These are phyloP conservation scores for Cataglyphis altisquamis DNA, from an alignment of 2,888 invertebrate species.

Conservation along the genomic window DNA sequence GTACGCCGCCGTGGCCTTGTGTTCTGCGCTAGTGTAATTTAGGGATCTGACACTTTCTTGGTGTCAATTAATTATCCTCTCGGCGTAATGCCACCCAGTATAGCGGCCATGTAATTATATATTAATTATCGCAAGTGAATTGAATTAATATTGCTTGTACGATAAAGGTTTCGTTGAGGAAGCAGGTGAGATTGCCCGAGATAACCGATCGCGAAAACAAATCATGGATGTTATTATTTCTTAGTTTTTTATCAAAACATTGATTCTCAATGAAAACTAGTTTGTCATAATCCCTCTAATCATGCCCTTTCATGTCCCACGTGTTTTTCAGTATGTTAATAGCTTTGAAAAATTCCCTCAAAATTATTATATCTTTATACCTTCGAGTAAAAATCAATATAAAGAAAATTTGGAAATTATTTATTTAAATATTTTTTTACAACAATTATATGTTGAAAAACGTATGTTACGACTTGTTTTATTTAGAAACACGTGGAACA, in stretches of 20 bases:
- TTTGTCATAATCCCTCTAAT: neutral
- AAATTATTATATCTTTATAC: no score
- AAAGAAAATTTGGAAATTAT: no score
- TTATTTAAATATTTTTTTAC: no score
- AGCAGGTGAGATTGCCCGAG: constrained; percentile 56
- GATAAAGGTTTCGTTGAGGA: constrained; percentile 35
- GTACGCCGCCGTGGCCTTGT: constrained; percentile 58
- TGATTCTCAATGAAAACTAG: constrained; percentile 1
- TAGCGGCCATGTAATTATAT: constrained; percentile 71
- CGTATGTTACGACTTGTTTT: no score
- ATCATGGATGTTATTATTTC: constrained; percentile 18
- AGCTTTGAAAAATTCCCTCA: no score
- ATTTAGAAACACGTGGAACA: no score
- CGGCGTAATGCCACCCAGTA: constrained; percentile 67
- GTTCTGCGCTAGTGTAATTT: constrained; percentile 64
- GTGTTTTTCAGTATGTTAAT: no score
- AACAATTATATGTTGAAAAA: no score
- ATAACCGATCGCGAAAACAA: constrained; percentile 41
- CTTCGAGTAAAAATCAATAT: no score
- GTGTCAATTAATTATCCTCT: constrained; percentile 71
- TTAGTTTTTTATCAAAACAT: constrained; percentile 9
- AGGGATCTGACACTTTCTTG: constrained; percentile 61
- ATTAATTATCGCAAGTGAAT: constrained; percentile 75
- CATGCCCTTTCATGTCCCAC: no score
- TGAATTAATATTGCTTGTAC: constrained; percentile 73